phyloP scores from a whole-genome alignment of 2,888 invertebrate genomes.

The Pogonocherus hispidulus region DNA sequence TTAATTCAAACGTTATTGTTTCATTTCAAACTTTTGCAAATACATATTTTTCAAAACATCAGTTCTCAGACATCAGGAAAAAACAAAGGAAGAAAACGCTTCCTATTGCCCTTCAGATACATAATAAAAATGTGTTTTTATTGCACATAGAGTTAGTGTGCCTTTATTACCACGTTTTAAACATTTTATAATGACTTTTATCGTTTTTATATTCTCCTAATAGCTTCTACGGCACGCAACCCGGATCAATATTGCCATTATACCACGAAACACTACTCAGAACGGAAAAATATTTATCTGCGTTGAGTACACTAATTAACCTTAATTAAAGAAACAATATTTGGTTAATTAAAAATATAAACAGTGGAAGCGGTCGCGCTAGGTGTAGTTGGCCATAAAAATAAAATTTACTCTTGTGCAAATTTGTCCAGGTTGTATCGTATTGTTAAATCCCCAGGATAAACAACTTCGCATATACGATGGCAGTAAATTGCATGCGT shows the following conservation, averaged over 20 bases:
- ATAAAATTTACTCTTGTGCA: slow-evolving; percentile 8
- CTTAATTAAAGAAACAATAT: slow-evolving; percentile 24
- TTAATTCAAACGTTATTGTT: too few relatives aligned
- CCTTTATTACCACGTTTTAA: background rate
- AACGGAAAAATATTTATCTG: slow-evolving; percentile 4
- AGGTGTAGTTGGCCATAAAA: slow-evolving; percentile 10
- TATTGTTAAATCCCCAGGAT: slow-evolving; percentile 13
- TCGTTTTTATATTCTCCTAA: background rate
- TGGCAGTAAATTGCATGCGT: background rate
- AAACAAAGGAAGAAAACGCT: too few relatives aligned
- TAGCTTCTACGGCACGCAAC: background rate
- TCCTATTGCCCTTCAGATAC: too few relatives aligned
- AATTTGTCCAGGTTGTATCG: slow-evolving; percentile 19
- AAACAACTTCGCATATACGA: slow-evolving; percentile 12
- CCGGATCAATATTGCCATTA: background rate
- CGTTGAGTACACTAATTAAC: slow-evolving; percentile 20
- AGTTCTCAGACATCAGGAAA: too few relatives aligned
- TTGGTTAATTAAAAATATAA: slow-evolving; percentile 19
- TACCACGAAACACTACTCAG: background rate
- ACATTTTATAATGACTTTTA: background rate
- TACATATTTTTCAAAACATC: too few relatives aligned
- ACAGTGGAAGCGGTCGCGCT: slow-evolving; percentile 3
- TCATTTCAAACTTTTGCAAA: too few relatives aligned
- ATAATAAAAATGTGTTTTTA: background rate
- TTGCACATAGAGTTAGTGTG: background rate